Evolutionary conservation across 2,113 vertebrate genomes (phyloP).

Genomic region (Hyperoodon ampullatus): DNA sequence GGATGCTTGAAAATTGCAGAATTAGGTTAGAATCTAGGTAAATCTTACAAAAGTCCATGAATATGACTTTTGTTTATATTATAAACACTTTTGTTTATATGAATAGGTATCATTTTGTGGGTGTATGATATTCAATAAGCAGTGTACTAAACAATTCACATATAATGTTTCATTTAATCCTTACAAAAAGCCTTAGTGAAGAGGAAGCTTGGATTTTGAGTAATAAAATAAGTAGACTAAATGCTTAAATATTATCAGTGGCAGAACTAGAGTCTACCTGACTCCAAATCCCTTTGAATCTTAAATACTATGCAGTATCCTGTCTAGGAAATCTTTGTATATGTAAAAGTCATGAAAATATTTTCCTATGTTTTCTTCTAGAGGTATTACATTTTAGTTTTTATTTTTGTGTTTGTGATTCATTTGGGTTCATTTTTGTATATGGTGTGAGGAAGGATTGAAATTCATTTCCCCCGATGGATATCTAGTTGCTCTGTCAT

Average conservation of each 20-base stretch:
- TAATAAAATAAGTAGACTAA: not conserved
- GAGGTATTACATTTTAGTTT: not conserved
- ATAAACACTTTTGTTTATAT: not conserved
- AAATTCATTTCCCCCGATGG: not conserved
- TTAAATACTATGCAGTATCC: not conserved
- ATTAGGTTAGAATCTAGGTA: not conserved
- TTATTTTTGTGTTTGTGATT: not conserved
- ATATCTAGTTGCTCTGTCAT: not conserved
- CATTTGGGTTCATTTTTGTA: not conserved
- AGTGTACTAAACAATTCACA: not conserved
- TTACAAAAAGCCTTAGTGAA: not conserved
- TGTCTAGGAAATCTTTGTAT: not conserved
- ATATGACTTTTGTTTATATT: not conserved
- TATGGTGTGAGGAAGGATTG: not conserved
- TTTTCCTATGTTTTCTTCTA: not conserved
- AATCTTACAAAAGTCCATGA: not conserved
- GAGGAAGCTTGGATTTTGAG: not conserved
- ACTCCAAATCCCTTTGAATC: not conserved
- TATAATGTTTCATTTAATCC: not conserved
- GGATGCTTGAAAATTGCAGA: not conserved
- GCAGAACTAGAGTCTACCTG: not conserved
- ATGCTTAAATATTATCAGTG: not conserved
- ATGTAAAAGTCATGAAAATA: not conserved
- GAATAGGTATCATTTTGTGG: not conserved
- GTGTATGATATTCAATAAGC: not conserved